Evolutionary conservation across 2,888 invertebrate species (phyloP).

Genomic region (Drosophila ezoana): DNA sequence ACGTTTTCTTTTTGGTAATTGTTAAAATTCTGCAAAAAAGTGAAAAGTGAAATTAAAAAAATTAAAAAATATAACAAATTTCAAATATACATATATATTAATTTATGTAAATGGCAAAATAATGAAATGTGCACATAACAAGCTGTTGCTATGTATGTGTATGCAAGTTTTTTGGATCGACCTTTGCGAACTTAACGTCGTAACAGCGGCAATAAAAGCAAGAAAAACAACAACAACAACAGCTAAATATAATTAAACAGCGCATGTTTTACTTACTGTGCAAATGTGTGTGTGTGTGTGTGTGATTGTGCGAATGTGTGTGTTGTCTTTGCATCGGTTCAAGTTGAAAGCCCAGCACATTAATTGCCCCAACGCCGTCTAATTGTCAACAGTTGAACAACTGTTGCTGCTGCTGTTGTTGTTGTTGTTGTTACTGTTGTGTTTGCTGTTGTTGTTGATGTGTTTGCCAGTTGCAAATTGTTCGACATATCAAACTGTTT

Average conservation of each 20-base stretch:
- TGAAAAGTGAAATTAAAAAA: conserved; percentile 28
- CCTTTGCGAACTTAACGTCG: conserved; percentile 76
- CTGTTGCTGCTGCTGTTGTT: conserved; percentile 14
- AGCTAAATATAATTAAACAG: conserved; percentile 77
- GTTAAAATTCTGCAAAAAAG: conserved; percentile 19
- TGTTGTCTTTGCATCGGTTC: conserved; percentile 49
- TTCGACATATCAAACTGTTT: conserved; percentile 41
- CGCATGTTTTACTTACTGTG: conserved; percentile 57
- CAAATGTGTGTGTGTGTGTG: conserved; percentile 4
- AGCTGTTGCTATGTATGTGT: conserved; percentile 21
- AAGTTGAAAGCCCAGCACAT: conserved; percentile 53
- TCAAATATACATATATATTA: not conserved
- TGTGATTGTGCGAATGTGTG: conserved; percentile 20
- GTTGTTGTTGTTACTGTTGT: conserved; percentile 16
- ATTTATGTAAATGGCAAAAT: not conserved
- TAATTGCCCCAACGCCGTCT: conserved; percentile 56
- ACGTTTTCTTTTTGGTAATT: conserved; percentile 17
- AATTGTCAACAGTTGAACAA: conserved; percentile 59
- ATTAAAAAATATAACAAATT: not conserved
- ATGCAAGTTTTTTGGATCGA: conserved; percentile 48
- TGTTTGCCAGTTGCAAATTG: conserved; percentile 31
- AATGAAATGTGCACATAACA: conserved; percentile 30
- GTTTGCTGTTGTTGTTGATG: conserved; percentile 7
- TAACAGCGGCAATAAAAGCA: conserved; percentile 47
- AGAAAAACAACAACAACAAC: conserved; percentile 41